Evolutionary conservation across 2,888 invertebrate species (phyloP).

Genomic region (Netelia virgata): DNA sequence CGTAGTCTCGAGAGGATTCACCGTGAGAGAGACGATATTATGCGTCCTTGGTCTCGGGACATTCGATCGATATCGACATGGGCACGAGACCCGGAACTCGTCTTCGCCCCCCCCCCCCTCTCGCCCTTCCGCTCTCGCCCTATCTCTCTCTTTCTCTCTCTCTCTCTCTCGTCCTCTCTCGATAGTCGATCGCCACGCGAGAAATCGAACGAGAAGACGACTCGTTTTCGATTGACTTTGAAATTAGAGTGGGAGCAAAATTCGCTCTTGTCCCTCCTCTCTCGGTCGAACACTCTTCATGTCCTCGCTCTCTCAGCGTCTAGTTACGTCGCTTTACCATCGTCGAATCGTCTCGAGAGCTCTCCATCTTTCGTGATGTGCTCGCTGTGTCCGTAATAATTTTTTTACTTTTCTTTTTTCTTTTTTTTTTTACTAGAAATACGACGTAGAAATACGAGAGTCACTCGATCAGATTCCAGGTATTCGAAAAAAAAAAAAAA

Average conservation of each 20-base stretch:
- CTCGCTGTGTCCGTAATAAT: slow-evolving; percentile 16
- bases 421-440: slow-evolving; percentile 12
- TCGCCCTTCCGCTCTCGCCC: slow-evolving; percentile 7
- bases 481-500: slow-evolving; percentile 41
- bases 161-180: background rate
- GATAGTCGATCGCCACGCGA: slow-evolving; percentile 49
- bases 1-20: slow-evolving; percentile 50
- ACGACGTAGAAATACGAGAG: slow-evolving; percentile 4
- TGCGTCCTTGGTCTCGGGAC: slow-evolving; percentile 59
- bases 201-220: slow-evolving; percentile 63
- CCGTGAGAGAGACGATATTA: slow-evolving; percentile 31
- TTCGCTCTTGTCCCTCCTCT: slow-evolving; percentile 24
- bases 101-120: slow-evolving; percentile 23
- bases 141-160: background rate
- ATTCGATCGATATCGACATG: slow-evolving; percentile 61
- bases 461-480: slow-evolving; percentile 38
- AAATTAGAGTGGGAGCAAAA: slow-evolving; percentile 60
- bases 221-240: slow-evolving; percentile 65
- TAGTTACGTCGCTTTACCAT: slow-evolving; percentile 68
- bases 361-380: slow-evolving; percentile 70
- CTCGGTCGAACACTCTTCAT: slow-evolving; percentile 11
- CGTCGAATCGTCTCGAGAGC: slow-evolving; percentile 72
- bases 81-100: slow-evolving; percentile 67
- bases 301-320: slow-evolving; percentile 60
- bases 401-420: slow-evolving; percentile 36